Percentiles rank a stretch among this genome's conserved stretches.
phyloP scores from a whole-genome alignment of 2,113 vertebrate species.

The Forbesichthys papilliferus region DNA sequence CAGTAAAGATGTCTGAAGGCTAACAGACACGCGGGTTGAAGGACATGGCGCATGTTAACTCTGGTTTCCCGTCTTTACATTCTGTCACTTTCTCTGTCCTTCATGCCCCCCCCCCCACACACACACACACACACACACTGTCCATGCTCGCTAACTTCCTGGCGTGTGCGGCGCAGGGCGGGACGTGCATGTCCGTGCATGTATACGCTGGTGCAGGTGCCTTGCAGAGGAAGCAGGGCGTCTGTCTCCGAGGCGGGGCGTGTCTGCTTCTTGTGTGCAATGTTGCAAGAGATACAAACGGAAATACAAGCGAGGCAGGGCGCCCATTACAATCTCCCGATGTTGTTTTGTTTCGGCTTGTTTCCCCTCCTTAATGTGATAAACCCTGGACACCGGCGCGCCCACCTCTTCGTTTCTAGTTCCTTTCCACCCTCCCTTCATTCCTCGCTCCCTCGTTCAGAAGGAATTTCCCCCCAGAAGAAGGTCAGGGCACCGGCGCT shows the following conservation, averaged over 20 bases:
- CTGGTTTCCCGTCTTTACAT: slow-evolving; percentile 3
- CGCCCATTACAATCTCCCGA: slow-evolving; percentile 50
- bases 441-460: slow-evolving; percentile 24
- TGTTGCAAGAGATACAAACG: slow-evolving; percentile 9
- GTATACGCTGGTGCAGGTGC: slow-evolving; percentile 46
- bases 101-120: background rate
- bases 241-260: slow-evolving; percentile 43
- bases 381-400: slow-evolving; percentile 42
- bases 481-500: slow-evolving; percentile 64
- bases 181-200: slow-evolving; percentile 38
- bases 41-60: slow-evolving; percentile 7
- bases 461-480: slow-evolving; percentile 52
- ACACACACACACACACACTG: background rate
- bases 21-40: slow-evolving; percentile 26
- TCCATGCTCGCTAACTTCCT: background rate
- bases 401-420: slow-evolving; percentile 18
- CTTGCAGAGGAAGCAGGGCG: slow-evolving; percentile 45
- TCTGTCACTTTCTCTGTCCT: slow-evolving; percentile 9
- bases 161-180: slow-evolving; percentile 42
- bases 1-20: slow-evolving; percentile 31
- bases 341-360: slow-evolving; percentile 41
- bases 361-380: slow-evolving; percentile 26
- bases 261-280: slow-evolving; percentile 63
- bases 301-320: slow-evolving; percentile 6
- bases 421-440: slow-evolving; percentile 14